Evolutionary conservation across 2,888 invertebrate species (phyloP).

Genomic region (Drosophila flavopinicola): DNA sequence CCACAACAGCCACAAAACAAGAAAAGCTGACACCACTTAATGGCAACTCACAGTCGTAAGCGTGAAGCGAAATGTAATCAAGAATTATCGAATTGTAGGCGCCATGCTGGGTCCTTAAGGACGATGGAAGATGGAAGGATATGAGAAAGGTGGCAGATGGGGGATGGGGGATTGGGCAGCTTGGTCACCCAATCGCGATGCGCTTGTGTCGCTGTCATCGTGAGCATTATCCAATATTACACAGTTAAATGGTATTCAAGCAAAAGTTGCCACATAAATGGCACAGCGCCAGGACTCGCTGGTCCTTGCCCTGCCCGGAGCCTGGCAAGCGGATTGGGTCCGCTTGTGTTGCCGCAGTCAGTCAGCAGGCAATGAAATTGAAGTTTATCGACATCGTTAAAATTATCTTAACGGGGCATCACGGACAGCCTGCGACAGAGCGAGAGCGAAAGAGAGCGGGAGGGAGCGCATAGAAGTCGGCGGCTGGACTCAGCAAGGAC

Average conservation of each 20-base stretch:
- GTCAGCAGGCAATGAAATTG: constrained; percentile 74
- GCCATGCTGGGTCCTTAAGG: constrained; percentile 6
- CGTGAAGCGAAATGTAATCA: constrained; percentile 53
- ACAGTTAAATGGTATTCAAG: constrained; percentile 64
- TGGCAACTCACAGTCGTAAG: constrained; percentile 8
- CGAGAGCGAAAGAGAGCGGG: constrained; percentile 4
- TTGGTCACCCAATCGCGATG: constrained; percentile 26
- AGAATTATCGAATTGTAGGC: constrained; percentile 57
- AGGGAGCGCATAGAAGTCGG: too few species aligned
- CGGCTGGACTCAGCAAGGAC: not conserved
- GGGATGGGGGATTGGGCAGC: not conserved
- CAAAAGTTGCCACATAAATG: constrained; percentile 53
- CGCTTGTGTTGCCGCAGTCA: constrained; percentile 23
- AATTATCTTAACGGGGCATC: constrained; percentile 79
- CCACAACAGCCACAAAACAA: constrained; percentile 1
- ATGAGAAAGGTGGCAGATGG: not conserved
- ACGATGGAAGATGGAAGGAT: too few species aligned
- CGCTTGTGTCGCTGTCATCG: constrained; percentile 39
- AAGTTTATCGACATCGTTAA: constrained; percentile 80
- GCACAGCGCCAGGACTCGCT: constrained; percentile 36
- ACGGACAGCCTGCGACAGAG: constrained; percentile 35
- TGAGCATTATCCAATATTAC: constrained; percentile 59
- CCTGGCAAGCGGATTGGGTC: constrained; percentile 20
- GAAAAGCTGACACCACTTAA: too few species aligned
- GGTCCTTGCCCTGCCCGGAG: not conserved